Percentiles rank a stretch among this genome's conserved stretches.
Conservation (phyloP, 1,140 invertebrate genomes). For the Palaemon carinicauda region DNA sequence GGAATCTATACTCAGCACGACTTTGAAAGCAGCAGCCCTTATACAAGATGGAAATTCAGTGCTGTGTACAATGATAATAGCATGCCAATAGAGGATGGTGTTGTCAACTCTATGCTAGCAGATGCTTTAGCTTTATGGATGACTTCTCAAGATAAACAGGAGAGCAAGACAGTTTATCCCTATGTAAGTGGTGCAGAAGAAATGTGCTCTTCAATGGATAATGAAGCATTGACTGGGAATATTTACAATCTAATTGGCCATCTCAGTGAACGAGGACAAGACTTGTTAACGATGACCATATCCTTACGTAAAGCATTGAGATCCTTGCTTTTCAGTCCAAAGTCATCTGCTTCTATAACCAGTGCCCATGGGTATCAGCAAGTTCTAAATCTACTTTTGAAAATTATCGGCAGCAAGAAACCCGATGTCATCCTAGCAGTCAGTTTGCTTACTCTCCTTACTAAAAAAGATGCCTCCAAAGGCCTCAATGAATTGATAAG, state of each 20-base stretch:
- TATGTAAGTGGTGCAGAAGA: background rate
- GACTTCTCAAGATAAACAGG: background rate
- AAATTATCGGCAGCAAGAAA: slow-evolving; percentile 33
- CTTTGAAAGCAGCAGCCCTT: background rate
- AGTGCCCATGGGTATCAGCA: slow-evolving; percentile 12
- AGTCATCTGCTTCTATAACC: background rate
- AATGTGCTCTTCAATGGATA: background rate
- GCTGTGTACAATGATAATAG: slow-evolving; percentile 32
- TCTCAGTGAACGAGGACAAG: slow-evolving; percentile 45
- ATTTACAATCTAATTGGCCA: slow-evolving; percentile 24
- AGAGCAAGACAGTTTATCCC: background rate
- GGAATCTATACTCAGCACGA: slow-evolving; percentile 14
- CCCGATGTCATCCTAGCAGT: slow-evolving; percentile 45
- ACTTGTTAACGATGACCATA: slow-evolving; percentile 9
- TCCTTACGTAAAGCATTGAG: background rate
- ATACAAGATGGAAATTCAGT: slow-evolving; percentile 43
- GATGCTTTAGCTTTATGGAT: slow-evolving; percentile 10
- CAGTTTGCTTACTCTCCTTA: slow-evolving; percentile 36
- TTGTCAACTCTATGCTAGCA: slow-evolving; percentile 6
- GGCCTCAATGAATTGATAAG: slow-evolving; percentile 54
- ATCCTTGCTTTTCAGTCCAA: background rate
- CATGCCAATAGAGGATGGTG: slow-evolving; percentile 28
- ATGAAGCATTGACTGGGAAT: background rate
- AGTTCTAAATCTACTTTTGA: slow-evolving; percentile 49
- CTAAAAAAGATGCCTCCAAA: slow-evolving; percentile 40